Percentiles rank a stretch among this genome's conserved stretches.
Conservation (phyloP, 2,797 vertebrate genomes). For the Columba guinea region DNA sequence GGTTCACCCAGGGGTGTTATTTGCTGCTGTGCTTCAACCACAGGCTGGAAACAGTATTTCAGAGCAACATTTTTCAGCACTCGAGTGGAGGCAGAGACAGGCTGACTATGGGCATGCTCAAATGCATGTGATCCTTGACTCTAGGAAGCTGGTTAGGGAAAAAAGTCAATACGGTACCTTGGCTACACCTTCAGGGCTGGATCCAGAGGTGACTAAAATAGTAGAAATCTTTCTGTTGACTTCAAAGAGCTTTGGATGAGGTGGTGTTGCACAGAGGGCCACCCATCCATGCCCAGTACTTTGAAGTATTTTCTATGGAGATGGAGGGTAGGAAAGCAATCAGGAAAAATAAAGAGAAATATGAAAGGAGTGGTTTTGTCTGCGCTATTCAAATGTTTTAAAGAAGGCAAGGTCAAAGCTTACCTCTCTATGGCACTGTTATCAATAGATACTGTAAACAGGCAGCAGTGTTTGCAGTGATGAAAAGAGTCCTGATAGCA, state of each 20-base stretch:
- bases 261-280: not conserved
- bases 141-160: not conserved
- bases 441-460: not conserved
- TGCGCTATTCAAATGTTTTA: not conserved
- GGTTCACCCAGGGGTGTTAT: not conserved
- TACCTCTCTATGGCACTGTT: not conserved
- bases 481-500: not conserved
- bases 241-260: not conserved
- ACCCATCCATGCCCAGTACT: not conserved
- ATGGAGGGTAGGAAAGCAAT: not conserved
- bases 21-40: not conserved
- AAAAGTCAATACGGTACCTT: not conserved
- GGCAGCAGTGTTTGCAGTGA: not conserved
- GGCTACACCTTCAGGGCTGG: not conserved
- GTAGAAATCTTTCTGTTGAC: not conserved
- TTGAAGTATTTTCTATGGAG: not conserved
- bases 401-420: slow-evolving; percentile 24
- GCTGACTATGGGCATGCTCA: not conserved
- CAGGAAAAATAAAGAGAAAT: not conserved
- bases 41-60: not conserved
- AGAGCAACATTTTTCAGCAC: rapidly evolving
- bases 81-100: not conserved
- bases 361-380: not conserved
- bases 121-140: not conserved
- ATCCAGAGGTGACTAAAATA: not conserved